Evolutionary conservation across 2,888 invertebrate genomes (phyloP).

Genomic region (Drosophila lacicola): DNA sequence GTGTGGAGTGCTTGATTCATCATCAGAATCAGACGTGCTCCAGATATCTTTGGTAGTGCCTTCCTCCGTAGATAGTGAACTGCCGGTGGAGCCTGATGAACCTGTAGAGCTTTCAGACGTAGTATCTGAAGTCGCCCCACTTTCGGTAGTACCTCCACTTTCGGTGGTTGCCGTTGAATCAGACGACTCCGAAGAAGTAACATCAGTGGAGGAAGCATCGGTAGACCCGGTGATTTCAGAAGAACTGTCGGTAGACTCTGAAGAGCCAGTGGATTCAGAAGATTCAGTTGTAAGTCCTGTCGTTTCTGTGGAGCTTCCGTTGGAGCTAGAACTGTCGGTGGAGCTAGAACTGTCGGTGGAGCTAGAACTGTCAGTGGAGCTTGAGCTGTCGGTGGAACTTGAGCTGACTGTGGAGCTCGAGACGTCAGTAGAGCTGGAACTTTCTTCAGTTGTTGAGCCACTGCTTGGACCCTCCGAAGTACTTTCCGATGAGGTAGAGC

Average conservation of each 20-base stretch:
- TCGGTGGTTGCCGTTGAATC: slow-evolving; percentile 33
- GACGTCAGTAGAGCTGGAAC: slow-evolving; percentile 28
- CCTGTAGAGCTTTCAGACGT: slow-evolving; percentile 50
- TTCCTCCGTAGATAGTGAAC: slow-evolving; percentile 66
- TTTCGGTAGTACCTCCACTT: slow-evolving; percentile 48
- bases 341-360: slow-evolving; percentile 11
- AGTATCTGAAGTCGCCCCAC: slow-evolving; percentile 36
- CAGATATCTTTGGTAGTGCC: slow-evolving; percentile 83
- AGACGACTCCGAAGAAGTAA: slow-evolving; percentile 26
- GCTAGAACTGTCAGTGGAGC: slow-evolving; percentile 6
- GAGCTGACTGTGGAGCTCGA: not conserved
- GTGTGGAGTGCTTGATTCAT: slow-evolving; percentile 86
- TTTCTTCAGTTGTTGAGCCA: slow-evolving; percentile 22
- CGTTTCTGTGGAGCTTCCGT: slow-evolving; percentile 7
- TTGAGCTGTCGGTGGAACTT: slow-evolving; percentile 14
- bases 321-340: slow-evolving; percentile 16
- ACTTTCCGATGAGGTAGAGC: slow-evolving; percentile 32
- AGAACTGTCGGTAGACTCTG: not conserved
- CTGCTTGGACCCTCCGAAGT: slow-evolving; percentile 17
- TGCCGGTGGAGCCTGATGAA: slow-evolving; percentile 63
- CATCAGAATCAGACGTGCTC: slow-evolving; percentile 76
- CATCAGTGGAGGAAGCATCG: slow-evolving; percentile 20
- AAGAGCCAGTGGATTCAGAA: slow-evolving; percentile 7
- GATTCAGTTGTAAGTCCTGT: slow-evolving; percentile 6
- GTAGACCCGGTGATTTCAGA: slow-evolving; percentile 24